phyloP scores from a whole-genome alignment of 2,797 vertebrate genomes.

The Pangasius krempfi region DNA sequence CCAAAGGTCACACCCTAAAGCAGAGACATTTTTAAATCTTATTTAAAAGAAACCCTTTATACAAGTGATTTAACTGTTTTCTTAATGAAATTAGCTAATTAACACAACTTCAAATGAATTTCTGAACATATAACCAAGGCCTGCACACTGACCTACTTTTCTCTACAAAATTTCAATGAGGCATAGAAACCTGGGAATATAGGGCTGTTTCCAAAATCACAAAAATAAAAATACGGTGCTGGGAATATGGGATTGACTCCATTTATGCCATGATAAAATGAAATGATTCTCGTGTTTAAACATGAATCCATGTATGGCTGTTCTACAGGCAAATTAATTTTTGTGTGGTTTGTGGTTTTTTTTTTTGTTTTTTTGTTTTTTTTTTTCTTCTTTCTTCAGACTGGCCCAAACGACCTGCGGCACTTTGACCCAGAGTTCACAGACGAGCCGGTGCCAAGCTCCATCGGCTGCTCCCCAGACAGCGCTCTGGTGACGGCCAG shows the following conservation, averaged over 20 bases:
- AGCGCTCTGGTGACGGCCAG: slow-evolving; percentile 90
- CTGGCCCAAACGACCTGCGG: slow-evolving; percentile 90
- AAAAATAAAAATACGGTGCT: not conserved
- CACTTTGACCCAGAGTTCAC: slow-evolving; percentile 99
- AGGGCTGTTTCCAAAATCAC: not conserved
- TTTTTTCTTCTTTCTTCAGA: slow-evolving; percentile 69
- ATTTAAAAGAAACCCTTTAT: not conserved
- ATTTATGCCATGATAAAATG: not conserved
- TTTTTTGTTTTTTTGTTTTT: not conserved
- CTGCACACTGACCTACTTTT: not conserved
- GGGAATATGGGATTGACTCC: not conserved
- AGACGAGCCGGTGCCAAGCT: slow-evolving; percentile 94
- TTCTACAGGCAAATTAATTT: not conserved
- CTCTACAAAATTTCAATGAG: not conserved
- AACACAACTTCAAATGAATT: not conserved
- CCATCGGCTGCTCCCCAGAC: slow-evolving; percentile 94
- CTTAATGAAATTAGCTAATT: not conserved
- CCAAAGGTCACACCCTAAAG: not conserved
- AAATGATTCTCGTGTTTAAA: not conserved
- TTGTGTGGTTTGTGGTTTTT: not conserved
- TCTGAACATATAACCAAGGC: not conserved
- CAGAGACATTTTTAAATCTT: not conserved
- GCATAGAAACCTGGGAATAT: not conserved
- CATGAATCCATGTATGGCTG: no score
- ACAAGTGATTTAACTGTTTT: not conserved